Evolutionary conservation across 2,113 vertebrate genomes (phyloP), one percentile per base, ranked within the genome.

Genomic region (Strigops habroptila): DNA sequence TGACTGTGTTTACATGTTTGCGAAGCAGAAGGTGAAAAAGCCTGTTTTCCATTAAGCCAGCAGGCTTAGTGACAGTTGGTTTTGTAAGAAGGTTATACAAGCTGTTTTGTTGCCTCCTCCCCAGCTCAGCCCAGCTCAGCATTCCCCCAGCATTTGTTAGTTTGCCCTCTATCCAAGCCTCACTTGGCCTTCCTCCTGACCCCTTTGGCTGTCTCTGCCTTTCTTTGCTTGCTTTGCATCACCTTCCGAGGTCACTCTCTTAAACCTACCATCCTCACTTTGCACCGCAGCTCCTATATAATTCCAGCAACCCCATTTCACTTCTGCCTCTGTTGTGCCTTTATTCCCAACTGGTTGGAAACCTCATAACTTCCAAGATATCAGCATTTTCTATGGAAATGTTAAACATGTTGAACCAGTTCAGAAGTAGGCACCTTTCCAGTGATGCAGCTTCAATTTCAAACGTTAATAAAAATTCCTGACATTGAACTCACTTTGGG

Each of bases 331-430:
- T 44, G 11, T 64, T 51, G 7, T 12, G 22, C 63, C 73, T 92
- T 74, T 87, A 46, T 94, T 89, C 69, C 81, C 44, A 71, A 59
- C 64, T 69, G 35, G 19, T 64, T 91, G 75, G 68, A 87, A 94
- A 79, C 76, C 73, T 92, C 57, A 3, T 86, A 69, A 84, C 91
- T 93, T 90, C 65, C 59, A 71, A 93, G 82, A 78, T 89, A 85
- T 68, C 82, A 44, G 30, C n/a, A 48, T 89, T 96, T 96, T 92
- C 35, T 80, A 82, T 60, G 85, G 86, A 94, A 93, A 80, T 2
- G 15, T 95, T 86, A 19, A 94, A 95, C 96, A 97, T 96, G 93
- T 88, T 97, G 97, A 97, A 96, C 86, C 91, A 88, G 91, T 97
- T 97, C 95, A 94, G 88, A 85, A 88, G 73, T 76, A 93, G 95